A percentile compares a stretch with the other conserved stretches of the same genome.
These are phyloP conservation scores for Atopsyche davidsoni DNA, from an alignment of 1,140 invertebrate genomes.

Conservation along the genomic window DNA sequence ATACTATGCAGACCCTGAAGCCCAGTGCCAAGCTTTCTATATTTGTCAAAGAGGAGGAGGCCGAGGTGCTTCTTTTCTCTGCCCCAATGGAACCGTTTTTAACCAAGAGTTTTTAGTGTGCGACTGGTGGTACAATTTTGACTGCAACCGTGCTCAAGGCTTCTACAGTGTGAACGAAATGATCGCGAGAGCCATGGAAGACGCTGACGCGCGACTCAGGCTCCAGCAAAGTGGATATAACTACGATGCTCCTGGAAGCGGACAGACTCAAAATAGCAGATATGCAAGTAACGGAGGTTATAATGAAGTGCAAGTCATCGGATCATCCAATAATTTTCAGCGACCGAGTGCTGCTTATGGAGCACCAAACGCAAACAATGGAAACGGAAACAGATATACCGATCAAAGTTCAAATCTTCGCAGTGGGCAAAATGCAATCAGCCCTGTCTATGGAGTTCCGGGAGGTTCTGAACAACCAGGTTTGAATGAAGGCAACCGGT, in stretches of 20 bases:
- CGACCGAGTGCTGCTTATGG: constrained; percentile 17
- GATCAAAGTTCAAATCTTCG: too few relatives aligned
- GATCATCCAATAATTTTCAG: background rate
- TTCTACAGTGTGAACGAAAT: constrained; percentile 18
- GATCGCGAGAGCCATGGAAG: constrained; percentile 4
- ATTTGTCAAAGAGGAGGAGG: constrained; percentile 47
- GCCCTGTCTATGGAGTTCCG: constrained; percentile 3
- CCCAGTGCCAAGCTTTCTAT: constrained; percentile 48
- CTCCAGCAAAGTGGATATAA: constrained; percentile 7
- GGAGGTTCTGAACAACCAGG: too few relatives aligned
- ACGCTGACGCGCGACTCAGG: background rate
- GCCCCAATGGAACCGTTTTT: constrained; percentile 56
- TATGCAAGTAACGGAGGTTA: constrained; percentile 7
- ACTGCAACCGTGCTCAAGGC: constrained; percentile 37
- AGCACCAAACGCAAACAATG: constrained; percentile 10
- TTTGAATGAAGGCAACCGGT: too few relatives aligned
- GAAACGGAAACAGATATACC: constrained; percentile 9
- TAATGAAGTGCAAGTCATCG: background rate
- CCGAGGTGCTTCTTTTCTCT: constrained; percentile 47
- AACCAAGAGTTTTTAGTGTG: constrained; percentile 51
- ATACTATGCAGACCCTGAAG: constrained; percentile 48
- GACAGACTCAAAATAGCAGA: too few relatives aligned
- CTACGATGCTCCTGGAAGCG: constrained; percentile 10
- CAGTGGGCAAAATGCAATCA: background rate
- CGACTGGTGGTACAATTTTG: constrained; percentile 52